Evolutionary conservation across 2,797 vertebrate genomes (phyloP).

Genomic region (Gymnoscopelus braueri): DNA sequence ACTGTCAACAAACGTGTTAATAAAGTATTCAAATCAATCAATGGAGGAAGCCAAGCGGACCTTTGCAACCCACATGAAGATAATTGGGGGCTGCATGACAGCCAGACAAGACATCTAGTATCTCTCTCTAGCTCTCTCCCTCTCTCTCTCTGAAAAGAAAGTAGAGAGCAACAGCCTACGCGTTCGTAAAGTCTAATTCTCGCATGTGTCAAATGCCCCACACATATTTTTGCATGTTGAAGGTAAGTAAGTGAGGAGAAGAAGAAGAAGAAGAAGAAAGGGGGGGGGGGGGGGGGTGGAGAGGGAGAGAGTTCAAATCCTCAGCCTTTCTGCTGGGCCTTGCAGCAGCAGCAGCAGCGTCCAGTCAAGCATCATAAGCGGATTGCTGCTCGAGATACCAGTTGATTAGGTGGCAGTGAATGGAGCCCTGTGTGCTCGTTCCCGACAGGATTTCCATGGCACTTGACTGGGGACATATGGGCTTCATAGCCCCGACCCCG

Average conservation of each 20-base stretch:
- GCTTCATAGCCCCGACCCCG: conserved; percentile 44
- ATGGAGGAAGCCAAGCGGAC: conserved; percentile 29
- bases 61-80: conserved; percentile 44
- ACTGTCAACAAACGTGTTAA: too few relatives aligned
- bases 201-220: neutral
- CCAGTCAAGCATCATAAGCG: conserved; percentile 67
- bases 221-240: conserved; percentile 36
- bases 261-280: neutral
- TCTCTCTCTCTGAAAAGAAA: neutral
- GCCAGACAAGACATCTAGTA: conserved; percentile 26
- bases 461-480: conserved; percentile 74
- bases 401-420: conserved; percentile 67
- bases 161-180: conserved; percentile 31
- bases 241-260: conserved; percentile 16
- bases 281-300: neutral
- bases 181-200: conserved; percentile 25
- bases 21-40: too few relatives aligned
- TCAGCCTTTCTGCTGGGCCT: too few relatives aligned
- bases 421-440: conserved; percentile 51
- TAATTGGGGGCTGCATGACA: conserved; percentile 29
- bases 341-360: conserved; percentile 29
- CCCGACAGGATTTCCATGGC: conserved; percentile 77
- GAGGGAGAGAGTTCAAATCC: conserved; percentile 21
- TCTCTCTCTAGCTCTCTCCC: conserved; percentile 3
- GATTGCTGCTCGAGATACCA: conserved; percentile 66